Evolutionary conservation across 2,113 vertebrate species (phyloP), one percentile per base, ranked within the genome.

Genomic region (Charadrius vociferus): DNA sequence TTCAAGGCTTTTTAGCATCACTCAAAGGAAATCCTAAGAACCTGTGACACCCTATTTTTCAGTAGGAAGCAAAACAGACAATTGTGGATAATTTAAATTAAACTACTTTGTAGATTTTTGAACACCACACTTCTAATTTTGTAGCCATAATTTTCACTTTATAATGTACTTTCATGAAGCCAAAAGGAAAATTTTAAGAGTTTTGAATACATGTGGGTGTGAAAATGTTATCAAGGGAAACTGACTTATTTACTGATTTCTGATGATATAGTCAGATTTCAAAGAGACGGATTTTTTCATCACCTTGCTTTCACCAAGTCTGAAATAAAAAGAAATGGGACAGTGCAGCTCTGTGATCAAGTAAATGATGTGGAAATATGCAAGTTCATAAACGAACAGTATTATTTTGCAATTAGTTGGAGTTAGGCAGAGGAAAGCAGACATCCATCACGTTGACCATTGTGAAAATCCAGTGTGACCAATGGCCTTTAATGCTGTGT

Each of bases 1-100:
- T 93, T 45, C 61, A 93, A 92, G 14, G 83, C n/a, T 86, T 96
- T 93, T 91, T 58, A 88, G 45, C 67, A 70, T 89, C 88, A 90
- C 55, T 94, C 95, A 93, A 27, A 96, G 83, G 56, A 92, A 95
- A 86, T 67, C 49, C 62, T 78, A 72, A 91, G 84, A 93, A 92
- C 58, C 12, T 85, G 53, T 50, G 52, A 59, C 82, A 89, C 0
- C 2, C 49, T 71, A 27, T 86, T 91, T 95, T 91, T 86, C 68
- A 90, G 49, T 45, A 70, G 23, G 78, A 90, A 81, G 75, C 92
- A 83, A 97, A 91, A 32, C 47, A 96, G 87, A 91, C 78, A 93
- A 95, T 88, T 96, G 86, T 50, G 58, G 78, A 52, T 95, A 97
- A 98, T 96, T 97, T 90, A 95, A 87, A 95, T 96, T 92, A 97